These are phyloP conservation scores for Tragelaphus oryx DNA, from an alignment of 2,797 vertebrate genomes.

Conservation along the genomic window DNA sequence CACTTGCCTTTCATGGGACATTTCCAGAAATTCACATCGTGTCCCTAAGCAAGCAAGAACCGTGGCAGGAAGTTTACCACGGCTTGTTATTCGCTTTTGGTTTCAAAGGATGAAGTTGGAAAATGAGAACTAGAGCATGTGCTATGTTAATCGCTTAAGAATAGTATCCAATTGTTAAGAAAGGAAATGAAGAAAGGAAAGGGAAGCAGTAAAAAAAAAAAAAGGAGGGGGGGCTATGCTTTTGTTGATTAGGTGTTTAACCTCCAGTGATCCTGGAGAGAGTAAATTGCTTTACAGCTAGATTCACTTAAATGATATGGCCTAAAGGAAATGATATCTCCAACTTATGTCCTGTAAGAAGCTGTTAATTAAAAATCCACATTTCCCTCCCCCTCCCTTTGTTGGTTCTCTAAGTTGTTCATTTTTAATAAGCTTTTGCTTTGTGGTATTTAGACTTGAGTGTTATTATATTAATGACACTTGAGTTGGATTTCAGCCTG, in stretches of 20 bases:
- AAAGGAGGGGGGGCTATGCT: background rate
- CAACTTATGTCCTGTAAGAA: conserved; percentile 36
- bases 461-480: conserved; percentile 49
- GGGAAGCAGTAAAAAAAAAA: background rate
- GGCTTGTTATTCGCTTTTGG: conserved; percentile 20
- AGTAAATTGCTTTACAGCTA: conserved; percentile 65
- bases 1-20: background rate
- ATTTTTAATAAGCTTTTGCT: conserved; percentile 20
- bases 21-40: background rate
- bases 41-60: conserved; percentile 28
- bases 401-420: background rate
- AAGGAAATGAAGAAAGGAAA: conserved; percentile 43
- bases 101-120: conserved; percentile 41
- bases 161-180: conserved; percentile 21
- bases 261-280: conserved; percentile 19
- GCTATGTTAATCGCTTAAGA: conserved; percentile 8
- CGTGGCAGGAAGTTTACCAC: background rate
- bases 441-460: conserved; percentile 43
- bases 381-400: background rate
- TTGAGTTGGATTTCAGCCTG: conserved; percentile 37
- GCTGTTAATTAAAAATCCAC: conserved; percentile 58
- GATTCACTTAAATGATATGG: conserved; percentile 39
- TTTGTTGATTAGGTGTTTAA: conserved; percentile 55
- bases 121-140: background rate
- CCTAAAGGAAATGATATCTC: conserved; percentile 52